Conservation (phyloP, 2,797 vertebrate species). For the Acanthornis magna region DNA sequence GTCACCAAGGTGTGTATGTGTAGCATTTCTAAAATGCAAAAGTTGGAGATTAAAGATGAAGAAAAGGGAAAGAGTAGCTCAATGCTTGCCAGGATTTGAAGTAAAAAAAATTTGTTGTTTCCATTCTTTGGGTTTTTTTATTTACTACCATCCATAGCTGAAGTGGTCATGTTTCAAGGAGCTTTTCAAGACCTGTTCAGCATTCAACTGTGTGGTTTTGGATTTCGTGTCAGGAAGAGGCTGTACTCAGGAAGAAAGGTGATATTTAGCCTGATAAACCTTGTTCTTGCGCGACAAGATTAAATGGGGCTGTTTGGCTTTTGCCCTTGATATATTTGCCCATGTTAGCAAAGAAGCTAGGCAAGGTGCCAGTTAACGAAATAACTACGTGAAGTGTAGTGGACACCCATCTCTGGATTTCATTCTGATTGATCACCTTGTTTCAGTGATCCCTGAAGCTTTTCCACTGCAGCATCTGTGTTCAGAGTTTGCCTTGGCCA, state of each 20-base stretch:
- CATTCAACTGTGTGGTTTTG: neutral
- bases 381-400: neutral
- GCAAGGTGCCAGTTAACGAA: neutral
- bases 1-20: rapidly evolving
- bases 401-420: neutral
- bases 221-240: neutral
- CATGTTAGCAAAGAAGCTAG: neutral
- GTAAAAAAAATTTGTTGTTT: neutral
- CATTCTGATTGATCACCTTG: neutral
- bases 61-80: neutral
- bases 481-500: neutral
- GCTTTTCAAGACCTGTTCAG: neutral
- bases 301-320: neutral
- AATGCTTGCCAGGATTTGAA: neutral
- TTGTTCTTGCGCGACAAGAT: neutral
- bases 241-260: neutral
- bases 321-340: neutral
- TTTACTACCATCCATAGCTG: neutral
- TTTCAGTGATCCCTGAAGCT: neutral
- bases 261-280: neutral
- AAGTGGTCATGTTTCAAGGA: neutral
- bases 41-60: neutral
- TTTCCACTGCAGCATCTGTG: neutral
- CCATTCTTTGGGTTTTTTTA: neutral
- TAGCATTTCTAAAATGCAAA: neutral